Conservation (phyloP, 2,888 invertebrate genomes). For the Eutolmus rufibarbis region DNA sequence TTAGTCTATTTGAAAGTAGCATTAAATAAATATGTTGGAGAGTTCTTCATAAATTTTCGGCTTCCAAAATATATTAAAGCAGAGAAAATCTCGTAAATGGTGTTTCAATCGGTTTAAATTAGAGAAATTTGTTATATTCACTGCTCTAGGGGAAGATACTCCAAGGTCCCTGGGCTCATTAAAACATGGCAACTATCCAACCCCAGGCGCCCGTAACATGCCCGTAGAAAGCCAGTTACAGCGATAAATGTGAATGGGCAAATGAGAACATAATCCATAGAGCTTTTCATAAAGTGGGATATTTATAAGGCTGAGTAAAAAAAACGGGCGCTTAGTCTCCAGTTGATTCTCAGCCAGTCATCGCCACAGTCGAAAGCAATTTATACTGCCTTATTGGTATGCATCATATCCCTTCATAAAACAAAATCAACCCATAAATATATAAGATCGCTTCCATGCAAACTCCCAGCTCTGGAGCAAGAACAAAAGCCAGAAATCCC, state of each 20-base stretch:
- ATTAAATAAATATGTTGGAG: not conserved
- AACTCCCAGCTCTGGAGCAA: constrained; percentile 14
- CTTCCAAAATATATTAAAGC: not conserved
- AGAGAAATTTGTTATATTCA: not conserved
- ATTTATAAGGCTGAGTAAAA: constrained; percentile 4
- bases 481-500: constrained; percentile 30
- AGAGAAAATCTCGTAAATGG: not conserved
- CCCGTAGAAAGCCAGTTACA: not conserved
- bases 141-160: not conserved
- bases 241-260: constrained; percentile 23
- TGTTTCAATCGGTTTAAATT: not conserved
- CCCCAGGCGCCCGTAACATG: not conserved
- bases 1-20: not conserved
- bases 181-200: not conserved
- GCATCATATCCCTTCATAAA: constrained; percentile 44
- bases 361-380: constrained; percentile 39
- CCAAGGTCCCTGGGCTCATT: not conserved
- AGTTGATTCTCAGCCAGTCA: constrained; percentile 33
- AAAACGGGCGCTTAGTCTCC: not conserved
- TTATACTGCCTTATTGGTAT: constrained; percentile 49
- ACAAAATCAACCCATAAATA: constrained; percentile 48
- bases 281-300: constrained; percentile 9
- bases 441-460: constrained; percentile 46
- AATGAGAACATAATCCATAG: constrained; percentile 18
- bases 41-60: not conserved